Evolutionary conservation across 1,140 invertebrate species (phyloP), one percentile per base, ranked within the genome.

Genomic region (Babylonia areolata): DNA sequence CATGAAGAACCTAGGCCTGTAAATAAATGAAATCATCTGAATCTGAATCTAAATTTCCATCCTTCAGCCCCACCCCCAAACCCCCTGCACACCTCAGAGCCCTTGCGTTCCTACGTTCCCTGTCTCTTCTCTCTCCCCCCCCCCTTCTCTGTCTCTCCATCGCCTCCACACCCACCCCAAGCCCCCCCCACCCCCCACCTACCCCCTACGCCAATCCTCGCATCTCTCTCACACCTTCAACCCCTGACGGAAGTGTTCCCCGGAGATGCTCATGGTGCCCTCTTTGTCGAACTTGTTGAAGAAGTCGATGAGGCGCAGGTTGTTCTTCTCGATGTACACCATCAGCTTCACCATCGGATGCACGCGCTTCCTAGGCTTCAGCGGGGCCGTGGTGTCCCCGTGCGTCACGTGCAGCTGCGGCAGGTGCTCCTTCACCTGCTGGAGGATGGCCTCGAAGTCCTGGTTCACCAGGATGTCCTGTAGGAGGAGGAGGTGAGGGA

Each of bases 271-370:
- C 94, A 94, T 94, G 86, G 92, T 94, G 28, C 91, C 90, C 86
- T 94, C 94, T 79, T 93, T 92, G 85, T 94, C 94, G 87, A 94
- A 94, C 87, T 92, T 92, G 77, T 93, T 93, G 88, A 94, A 94
- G 90, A 94, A 94, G 86, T 94, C 94, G 12, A 94, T 89, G 28
- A 94, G 85, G 64, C 91, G 85, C 1, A 94, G 86, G 81, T 94
- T 92, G 81, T 93, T 88, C 83, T 93, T 92, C 46, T 92, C 90
- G 15, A 94, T 93, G 87, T 92, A 94, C 80, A 92, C 92, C 46
- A 86, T 89, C 23, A 94, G 88, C 90, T 94, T 94, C 2, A 92
- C 86, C 91, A 94, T 94, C 0, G 94, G 94, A 79, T 94, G 93
- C 81, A 94, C 88, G 64, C 87, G 87, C 2, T 89, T 89, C 84